A percentile compares a stretch with the other conserved stretches of the same genome.
These are phyloP conservation scores for Sciurus niger DNA, from an alignment of 2,113 vertebrate species.

Conservation along the genomic window DNA sequence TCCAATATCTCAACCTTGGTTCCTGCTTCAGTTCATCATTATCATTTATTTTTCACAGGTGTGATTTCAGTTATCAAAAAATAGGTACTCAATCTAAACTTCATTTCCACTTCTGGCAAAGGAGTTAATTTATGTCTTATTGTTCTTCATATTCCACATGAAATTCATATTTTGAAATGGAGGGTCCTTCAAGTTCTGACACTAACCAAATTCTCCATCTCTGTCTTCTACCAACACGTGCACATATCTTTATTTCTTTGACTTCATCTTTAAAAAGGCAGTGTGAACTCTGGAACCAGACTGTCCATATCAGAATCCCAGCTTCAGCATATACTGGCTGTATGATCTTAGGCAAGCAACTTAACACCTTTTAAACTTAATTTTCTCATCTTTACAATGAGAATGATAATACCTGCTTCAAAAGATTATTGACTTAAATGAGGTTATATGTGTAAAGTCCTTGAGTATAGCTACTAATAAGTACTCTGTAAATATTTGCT, in stretches of 20 bases:
- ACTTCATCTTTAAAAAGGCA: neutral
- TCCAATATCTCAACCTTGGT: neutral
- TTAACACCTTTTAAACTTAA: neutral
- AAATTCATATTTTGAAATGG: constrained; percentile 4
- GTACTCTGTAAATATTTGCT: neutral
- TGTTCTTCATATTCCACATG: neutral
- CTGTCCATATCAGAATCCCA: neutral
- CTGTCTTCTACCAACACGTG: neutral
- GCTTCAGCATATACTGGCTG: neutral
- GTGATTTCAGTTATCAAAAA: constrained; percentile 6
- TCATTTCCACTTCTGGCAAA: neutral
- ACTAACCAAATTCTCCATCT: neutral
- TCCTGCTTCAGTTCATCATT: neutral
- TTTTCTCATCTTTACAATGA: neutral
- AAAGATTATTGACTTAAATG: neutral
- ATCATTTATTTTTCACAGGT: constrained; percentile 1
- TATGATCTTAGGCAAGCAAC: neutral
- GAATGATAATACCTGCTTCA: neutral
- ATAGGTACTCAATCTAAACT: neutral
- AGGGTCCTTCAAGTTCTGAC: neutral
- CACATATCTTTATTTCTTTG: neutral
- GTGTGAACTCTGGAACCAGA: neutral
- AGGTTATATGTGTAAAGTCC: neutral
- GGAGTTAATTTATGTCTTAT: neutral
- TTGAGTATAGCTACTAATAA: neutral